Percentiles rank a stretch among this genome's conserved stretches.
Conservation (phyloP, 1,140 invertebrate genomes). For the Battus philenor region DNA sequence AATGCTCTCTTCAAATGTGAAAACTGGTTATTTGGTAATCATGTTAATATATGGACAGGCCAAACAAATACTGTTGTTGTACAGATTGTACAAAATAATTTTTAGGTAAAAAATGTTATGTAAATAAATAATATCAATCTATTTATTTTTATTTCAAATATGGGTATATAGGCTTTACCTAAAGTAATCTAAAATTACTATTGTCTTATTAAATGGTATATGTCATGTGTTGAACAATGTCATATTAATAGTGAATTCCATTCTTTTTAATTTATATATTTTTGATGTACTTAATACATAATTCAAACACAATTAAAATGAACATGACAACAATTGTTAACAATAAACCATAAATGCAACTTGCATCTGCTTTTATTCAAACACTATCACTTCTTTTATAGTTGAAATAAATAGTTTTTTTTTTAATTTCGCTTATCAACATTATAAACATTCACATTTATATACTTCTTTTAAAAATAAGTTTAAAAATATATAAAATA, state of each 20-base stretch:
- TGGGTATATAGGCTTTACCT: slow-evolving; percentile 11
- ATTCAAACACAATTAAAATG: no score
- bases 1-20: no score
- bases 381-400: slow-evolving; percentile 7
- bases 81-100: slow-evolving; percentile 36
- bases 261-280: no score
- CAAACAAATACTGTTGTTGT: slow-evolving; percentile 15
- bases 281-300: no score
- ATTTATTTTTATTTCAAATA: slow-evolving; percentile 1
- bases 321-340: neutral
- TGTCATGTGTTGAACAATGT: slow-evolving; percentile 17
- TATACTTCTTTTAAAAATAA: slow-evolving; percentile 36
- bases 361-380: slow-evolving; percentile 3
- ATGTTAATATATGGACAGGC: no score
- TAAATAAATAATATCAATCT: slow-evolving; percentile 10
- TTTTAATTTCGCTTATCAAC: slow-evolving; percentile 24
- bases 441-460: slow-evolving; percentile 19
- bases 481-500: slow-evolving; percentile 43
- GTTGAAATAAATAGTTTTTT: slow-evolving; percentile 22
- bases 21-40: neutral
- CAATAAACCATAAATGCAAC: neutral
- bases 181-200: slow-evolving; percentile 13
- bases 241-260: neutral
- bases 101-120: slow-evolving; percentile 1
- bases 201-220: slow-evolving; percentile 1